These are phyloP conservation scores for Pseudomyrmex gracilis DNA, from an alignment of 1,140 invertebrate genomes.

Conservation along the genomic window DNA sequence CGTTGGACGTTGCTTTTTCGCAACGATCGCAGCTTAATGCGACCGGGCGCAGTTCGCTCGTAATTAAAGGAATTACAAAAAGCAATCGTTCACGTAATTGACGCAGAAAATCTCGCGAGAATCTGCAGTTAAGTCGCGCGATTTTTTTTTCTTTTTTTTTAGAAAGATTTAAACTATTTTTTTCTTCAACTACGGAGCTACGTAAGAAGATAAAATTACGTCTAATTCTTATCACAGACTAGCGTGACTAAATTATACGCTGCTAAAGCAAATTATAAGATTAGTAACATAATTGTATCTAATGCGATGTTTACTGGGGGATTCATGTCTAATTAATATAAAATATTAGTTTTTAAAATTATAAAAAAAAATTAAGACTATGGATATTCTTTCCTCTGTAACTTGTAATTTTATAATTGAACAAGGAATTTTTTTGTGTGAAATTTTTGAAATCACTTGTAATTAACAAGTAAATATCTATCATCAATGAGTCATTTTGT, in stretches of 20 bases:
- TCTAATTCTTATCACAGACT: too few relatives aligned
- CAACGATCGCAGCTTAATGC: not conserved
- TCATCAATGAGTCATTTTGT: slow-evolving; percentile 15
- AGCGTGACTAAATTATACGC: too few relatives aligned
- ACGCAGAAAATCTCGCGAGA: not conserved
- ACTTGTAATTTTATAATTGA: slow-evolving; percentile 15
- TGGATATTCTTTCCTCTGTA: not conserved
- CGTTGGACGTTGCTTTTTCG: slow-evolving; percentile 58
- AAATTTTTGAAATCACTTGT: slow-evolving; percentile 3
- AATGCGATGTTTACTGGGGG: too few relatives aligned
- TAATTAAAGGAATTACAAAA: slow-evolving; percentile 22
- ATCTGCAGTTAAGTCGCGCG: not conserved
- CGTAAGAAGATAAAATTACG: too few relatives aligned
- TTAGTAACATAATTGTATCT: too few relatives aligned
- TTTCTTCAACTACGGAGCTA: too few relatives aligned
- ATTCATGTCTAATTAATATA: not conserved
- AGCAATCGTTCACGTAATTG: not conserved
- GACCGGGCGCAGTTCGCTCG: not conserved
- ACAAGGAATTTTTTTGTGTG: not conserved
- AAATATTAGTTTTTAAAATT: not conserved
- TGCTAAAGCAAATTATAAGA: too few relatives aligned
- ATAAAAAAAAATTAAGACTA: not conserved
- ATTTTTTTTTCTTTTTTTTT: too few relatives aligned
- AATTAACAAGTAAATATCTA: slow-evolving; percentile 17
- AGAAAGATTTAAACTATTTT: too few relatives aligned